A percentile compares a stretch with the other conserved stretches of the same genome.
Conservation (phyloP, 2,797 vertebrate genomes). For the Hypotaenidia okinawae region DNA sequence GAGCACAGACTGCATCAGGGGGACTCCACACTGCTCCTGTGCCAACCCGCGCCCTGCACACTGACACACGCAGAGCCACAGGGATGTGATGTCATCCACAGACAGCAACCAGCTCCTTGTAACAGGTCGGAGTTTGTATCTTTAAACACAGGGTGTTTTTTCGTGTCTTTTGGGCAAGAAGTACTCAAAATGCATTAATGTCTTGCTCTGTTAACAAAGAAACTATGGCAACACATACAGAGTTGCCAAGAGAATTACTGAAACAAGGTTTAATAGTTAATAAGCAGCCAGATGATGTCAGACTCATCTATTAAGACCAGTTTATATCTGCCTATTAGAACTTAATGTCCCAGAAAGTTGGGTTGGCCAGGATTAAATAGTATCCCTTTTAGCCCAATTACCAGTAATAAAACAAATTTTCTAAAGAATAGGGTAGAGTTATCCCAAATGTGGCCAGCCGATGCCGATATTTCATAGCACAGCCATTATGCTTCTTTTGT, state of each 20-base stretch:
- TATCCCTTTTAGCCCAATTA: constrained; percentile 46
- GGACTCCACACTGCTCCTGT: accelerated
- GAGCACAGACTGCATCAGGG: neutral
- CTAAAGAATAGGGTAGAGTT: constrained; percentile 38
- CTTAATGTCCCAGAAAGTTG: constrained; percentile 57
- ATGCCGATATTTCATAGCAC: neutral
- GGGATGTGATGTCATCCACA: accelerated
- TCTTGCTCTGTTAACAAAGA: constrained; percentile 41
- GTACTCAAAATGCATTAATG: constrained; percentile 26
- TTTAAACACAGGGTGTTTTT: neutral
- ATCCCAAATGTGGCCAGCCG: neutral
- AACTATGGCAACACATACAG: constrained; percentile 44
- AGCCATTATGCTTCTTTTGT: neutral
- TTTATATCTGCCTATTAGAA: constrained; percentile 46
- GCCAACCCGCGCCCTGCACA: accelerated
- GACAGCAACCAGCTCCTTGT: accelerated
- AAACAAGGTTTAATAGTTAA: constrained; percentile 57
- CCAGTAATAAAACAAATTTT: constrained; percentile 58
- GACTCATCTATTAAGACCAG: constrained; percentile 41
- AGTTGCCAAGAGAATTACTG: constrained; percentile 47
- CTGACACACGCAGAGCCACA: accelerated
- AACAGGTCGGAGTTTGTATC: neutral
- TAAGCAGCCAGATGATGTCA: constrained; percentile 58
- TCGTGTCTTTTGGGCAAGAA: constrained; percentile 15
- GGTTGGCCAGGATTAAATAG: constrained; percentile 38